A percentile compares a stretch with the other conserved stretches of the same genome.
Conservation (phyloP, 2,797 vertebrate species). For the Coilia nasus region DNA sequence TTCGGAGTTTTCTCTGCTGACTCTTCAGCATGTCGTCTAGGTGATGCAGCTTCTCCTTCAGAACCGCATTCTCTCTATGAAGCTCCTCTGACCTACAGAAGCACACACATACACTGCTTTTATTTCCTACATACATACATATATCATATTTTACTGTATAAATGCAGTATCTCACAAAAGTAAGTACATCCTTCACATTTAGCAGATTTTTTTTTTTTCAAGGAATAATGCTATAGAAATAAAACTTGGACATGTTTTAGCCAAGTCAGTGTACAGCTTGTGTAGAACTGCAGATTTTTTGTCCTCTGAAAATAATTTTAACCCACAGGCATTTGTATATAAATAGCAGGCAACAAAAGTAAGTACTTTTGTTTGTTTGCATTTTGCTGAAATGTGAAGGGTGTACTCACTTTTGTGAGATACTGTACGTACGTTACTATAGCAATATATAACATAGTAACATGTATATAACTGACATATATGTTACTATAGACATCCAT, state of each 20-base stretch:
- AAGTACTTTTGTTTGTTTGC: too few species aligned
- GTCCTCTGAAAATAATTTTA: too few species aligned
- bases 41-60: conserved; percentile 94
- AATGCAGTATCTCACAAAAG: neutral
- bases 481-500: neutral
- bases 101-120: conserved; percentile 33
- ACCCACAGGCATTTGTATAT: too few species aligned
- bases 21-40: conserved; percentile 95
- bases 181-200: too few species aligned
- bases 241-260: too few species aligned
- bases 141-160: neutral
- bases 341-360: too few species aligned
- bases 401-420: too few species aligned
- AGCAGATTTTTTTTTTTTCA: too few species aligned
- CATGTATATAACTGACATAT: neutral
- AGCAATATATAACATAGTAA: neutral
- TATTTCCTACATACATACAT: neutral
- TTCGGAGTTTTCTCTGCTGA: conserved; percentile 93
- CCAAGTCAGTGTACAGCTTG: too few species aligned
- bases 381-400: too few species aligned
- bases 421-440: neutral
- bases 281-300: too few species aligned
- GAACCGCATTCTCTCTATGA: conserved; percentile 85
- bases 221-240: too few species aligned
- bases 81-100: conserved; percentile 78